Conservation (phyloP, 2,797 vertebrate species). For the Sebastes wilsoni region DNA sequence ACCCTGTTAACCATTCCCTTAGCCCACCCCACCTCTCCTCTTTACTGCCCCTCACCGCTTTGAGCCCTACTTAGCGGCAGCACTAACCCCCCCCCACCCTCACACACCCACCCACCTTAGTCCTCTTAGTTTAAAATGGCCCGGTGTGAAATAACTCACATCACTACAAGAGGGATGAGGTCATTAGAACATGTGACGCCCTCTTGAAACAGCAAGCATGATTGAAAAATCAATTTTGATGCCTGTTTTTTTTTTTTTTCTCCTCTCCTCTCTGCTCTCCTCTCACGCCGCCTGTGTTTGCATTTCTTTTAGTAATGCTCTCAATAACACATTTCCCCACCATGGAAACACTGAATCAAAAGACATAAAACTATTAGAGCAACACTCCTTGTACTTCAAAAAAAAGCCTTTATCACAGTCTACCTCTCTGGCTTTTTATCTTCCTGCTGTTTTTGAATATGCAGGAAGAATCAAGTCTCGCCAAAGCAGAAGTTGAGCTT, state of each 20-base stretch:
- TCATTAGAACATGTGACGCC: constrained; percentile 85
- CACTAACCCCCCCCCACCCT: constrained; percentile 44
- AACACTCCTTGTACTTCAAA: constrained; percentile 58
- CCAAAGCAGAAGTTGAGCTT: constrained; percentile 40
- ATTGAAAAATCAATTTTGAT: constrained; percentile 86
- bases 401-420: constrained; percentile 57
- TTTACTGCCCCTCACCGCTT: constrained; percentile 67
- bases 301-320: constrained; percentile 58
- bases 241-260: constrained; percentile 64
- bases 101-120: constrained; percentile 56
- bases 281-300: constrained; percentile 56
- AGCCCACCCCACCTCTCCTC: constrained; percentile 78
- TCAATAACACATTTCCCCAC: constrained; percentile 53
- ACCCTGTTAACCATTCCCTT: constrained; percentile 86
- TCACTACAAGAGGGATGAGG: constrained; percentile 81
- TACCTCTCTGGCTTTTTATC: constrained; percentile 16
- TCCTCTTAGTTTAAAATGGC: constrained; percentile 76
- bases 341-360: constrained; percentile 61
- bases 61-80: constrained; percentile 76
- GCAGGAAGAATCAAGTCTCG: constrained; percentile 28
- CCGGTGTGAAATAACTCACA: constrained; percentile 82
- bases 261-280: constrained; percentile 23
- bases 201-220: constrained; percentile 83
- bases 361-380: constrained; percentile 64
- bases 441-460: constrained; percentile 27